Evolutionary conservation across 2,888 invertebrate species (phyloP), one percentile per base, ranked within the genome.

Genomic region (Plebejus anna): DNA sequence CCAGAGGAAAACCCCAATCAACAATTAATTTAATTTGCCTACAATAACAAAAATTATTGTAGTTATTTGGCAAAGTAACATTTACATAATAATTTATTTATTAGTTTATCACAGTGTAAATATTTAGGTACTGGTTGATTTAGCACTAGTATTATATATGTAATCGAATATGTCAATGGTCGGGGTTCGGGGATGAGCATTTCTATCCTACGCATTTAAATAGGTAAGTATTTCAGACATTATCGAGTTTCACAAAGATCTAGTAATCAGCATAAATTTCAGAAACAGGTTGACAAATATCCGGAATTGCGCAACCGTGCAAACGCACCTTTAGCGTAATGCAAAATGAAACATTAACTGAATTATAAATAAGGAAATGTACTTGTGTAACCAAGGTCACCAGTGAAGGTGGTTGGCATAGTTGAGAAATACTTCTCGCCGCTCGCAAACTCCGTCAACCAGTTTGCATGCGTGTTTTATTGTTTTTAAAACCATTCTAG

Each of bases 321-420:
- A 73, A 51, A 16, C 42, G 47, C 42, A 47, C 42, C 72, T 72
- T 72, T 73, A 73, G 73, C 32, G 32, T 73, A 55, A 73, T 57
- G 75, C 78, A 77, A 80, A 78, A 76, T 78, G 77, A 76, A 75
- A 83, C 83, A 84, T 85, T 87, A 84, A 84, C 88, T 89, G 90
- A 90, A 90, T 86, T 83, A 83, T 84, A 83, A 85, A 73, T 86
- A 86, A 91, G 92, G 92, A 91, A 91, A 90, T 86, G 83, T 82
- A 82, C 82, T 82, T 82, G 79, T 86, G 86, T 84, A 83, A 83
- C 84, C 91, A 92, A 91, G 91, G 92, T 87, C 88, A 86, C 80
- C 79, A 84, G 86, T 86, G 89, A 90, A 91, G 89, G 90, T 86
- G 84, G 86, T 86, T 87, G 82, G 84, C 87, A 87, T 89, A 85